These are phyloP conservation scores for Chelmon rostratus DNA, from an alignment of 2,797 vertebrate species.

Conservation along the genomic window DNA sequence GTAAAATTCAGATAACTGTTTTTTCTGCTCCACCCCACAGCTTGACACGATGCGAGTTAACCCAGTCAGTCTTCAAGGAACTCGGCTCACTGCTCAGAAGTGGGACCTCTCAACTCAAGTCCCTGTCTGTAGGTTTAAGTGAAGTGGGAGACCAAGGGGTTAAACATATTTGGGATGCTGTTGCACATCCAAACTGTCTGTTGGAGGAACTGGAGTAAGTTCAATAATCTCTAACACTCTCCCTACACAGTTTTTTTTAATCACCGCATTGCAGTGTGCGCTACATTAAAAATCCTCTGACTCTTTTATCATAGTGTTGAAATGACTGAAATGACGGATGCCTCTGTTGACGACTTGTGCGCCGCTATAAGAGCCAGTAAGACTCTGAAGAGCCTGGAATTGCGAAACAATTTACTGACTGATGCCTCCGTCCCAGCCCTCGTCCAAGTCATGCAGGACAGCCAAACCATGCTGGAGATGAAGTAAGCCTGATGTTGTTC, in stretches of 20 bases:
- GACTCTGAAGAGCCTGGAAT: constrained; percentile 85
- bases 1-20: not conserved
- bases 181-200: constrained; percentile 84
- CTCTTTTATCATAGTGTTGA: constrained; percentile 82
- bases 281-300: not conserved
- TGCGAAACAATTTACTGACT: constrained; percentile 89
- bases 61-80: constrained; percentile 76
- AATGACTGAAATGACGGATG: constrained; percentile 83
- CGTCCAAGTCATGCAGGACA: constrained; percentile 70
- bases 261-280: not conserved
- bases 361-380: constrained; percentile 74
- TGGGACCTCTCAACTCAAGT: constrained; percentile 80
- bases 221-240: not conserved
- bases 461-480: constrained; percentile 71
- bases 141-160: constrained; percentile 82
- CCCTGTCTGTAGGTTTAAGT: constrained; percentile 87
- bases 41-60: constrained; percentile 85
- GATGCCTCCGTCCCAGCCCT: constrained; percentile 78
- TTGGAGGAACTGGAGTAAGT: constrained; percentile 90
- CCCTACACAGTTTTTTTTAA: not conserved
- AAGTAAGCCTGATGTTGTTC: constrained; percentile 62
- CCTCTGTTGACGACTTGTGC: constrained; percentile 82
- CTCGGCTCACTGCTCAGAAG: constrained; percentile 80
- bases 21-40: constrained; percentile 71
- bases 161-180: constrained; percentile 84